A percentile compares a stretch with the other conserved stretches of the same genome.
Evolutionary conservation across 2,797 vertebrate species (phyloP).

Genomic region (Saguinus oedipus): DNA sequence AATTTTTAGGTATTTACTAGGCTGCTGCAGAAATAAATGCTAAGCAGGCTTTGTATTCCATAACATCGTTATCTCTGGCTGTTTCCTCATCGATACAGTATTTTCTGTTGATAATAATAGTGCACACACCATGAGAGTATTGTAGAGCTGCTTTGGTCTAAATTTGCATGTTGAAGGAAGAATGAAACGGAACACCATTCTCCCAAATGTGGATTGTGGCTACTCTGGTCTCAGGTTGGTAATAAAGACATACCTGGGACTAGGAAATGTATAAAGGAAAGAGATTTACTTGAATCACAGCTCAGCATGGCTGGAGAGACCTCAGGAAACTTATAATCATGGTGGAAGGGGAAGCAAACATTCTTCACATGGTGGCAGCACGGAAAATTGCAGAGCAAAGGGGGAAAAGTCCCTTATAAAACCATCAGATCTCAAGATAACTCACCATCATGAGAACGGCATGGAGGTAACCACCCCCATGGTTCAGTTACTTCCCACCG

Average conservation of each 20-base stretch:
- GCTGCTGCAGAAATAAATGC: neutral
- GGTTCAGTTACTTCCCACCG: neutral
- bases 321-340: neutral
- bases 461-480: neutral
- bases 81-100: constrained; percentile 50
- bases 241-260: neutral
- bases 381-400: neutral
- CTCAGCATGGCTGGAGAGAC: neutral
- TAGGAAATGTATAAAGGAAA: neutral
- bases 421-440: neutral
- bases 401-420: neutral
- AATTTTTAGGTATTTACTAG: neutral
- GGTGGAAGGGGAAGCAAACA: neutral
- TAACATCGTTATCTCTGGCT: neutral
- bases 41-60: constrained; percentile 33
- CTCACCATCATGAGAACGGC: neutral
- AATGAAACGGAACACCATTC: neutral
- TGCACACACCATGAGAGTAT: neutral
- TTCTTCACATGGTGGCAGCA: neutral
- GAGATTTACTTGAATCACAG: neutral
- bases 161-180: neutral
- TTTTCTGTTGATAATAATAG: constrained; percentile 55
- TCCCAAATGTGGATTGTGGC: neutral
- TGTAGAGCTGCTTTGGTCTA: neutral
- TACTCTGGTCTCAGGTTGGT: neutral